Conservation (phyloP, 2,888 invertebrate species). For the Mythimna pallens region DNA sequence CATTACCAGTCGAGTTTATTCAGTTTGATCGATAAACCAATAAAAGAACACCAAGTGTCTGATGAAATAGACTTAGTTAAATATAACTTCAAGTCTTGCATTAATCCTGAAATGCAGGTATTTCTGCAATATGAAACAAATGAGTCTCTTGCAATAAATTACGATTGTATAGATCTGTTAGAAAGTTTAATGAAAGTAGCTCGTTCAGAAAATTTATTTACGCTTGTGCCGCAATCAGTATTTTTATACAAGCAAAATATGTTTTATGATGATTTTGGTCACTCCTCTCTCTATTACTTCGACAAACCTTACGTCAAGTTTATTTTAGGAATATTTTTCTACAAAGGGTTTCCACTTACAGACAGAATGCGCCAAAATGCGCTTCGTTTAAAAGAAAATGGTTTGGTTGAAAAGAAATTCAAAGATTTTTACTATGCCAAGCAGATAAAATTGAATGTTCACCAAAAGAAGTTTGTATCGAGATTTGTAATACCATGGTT, state of each 20-base stretch:
- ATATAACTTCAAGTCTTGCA: constrained; percentile 41
- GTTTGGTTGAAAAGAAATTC: constrained; percentile 41
- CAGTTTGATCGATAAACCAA: constrained; percentile 65
- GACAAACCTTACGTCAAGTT: constrained; percentile 31
- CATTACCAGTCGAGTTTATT: constrained; percentile 67
- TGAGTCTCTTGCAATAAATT: constrained; percentile 53
- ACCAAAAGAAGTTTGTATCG: constrained; percentile 16
- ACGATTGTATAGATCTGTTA: constrained; percentile 2
- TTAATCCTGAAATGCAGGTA: neutral
- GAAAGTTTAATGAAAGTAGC: neutral
- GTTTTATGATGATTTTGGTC: constrained; percentile 41
- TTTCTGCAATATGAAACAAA: constrained; percentile 36
- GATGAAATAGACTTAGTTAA: constrained; percentile 49
- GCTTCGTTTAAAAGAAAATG: constrained; percentile 51
- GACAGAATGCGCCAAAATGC: constrained; percentile 36
- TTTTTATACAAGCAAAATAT: constrained; percentile 24
- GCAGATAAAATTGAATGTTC: constrained; percentile 35
- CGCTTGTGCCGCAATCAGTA: neutral
- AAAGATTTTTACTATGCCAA: constrained; percentile 29
- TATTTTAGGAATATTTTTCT: constrained; percentile 46
- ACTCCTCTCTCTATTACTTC: constrained; percentile 33
- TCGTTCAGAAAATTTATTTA: constrained; percentile 4
- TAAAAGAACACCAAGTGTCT: constrained; percentile 58
- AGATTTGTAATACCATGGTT: constrained; percentile 52
- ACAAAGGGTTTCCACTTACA: constrained; percentile 59